A percentile compares a stretch with the other conserved stretches of the same genome.
Evolutionary conservation across 2,888 invertebrate species (phyloP).

Genomic region (Scrobipalpa atriplicella): DNA sequence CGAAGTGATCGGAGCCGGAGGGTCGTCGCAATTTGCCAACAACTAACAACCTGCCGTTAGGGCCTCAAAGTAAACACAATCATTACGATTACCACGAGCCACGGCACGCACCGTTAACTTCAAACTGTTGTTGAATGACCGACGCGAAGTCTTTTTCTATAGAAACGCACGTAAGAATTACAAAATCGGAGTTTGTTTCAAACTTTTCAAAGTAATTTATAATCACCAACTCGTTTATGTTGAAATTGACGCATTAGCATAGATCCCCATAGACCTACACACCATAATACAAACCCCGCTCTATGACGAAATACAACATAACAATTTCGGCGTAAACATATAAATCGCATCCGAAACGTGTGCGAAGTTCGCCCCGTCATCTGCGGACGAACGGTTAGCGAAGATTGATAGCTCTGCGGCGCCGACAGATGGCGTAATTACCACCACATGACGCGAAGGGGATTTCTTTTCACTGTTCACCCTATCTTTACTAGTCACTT

Average conservation of each 20-base stretch:
- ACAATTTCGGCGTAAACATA: neutral
- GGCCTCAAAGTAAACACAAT: slow-evolving; percentile 12
- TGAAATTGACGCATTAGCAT: slow-evolving; percentile 2
- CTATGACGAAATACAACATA: neutral
- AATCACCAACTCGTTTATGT: neutral
- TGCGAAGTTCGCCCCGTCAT: slow-evolving; percentile 1
- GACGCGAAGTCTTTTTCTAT: neutral
- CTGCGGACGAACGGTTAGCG: slow-evolving; percentile 36
- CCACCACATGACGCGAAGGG: slow-evolving; percentile 16
- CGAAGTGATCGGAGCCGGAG: neutral
- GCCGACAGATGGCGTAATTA: slow-evolving; percentile 30
- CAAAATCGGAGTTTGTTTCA: neutral
- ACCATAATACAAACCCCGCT: neutral
- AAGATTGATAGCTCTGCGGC: slow-evolving; percentile 45
- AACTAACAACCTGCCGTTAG: slow-evolving; percentile 3
- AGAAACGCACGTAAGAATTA: slow-evolving; percentile 1
- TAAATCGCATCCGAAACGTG: slow-evolving; percentile 7
- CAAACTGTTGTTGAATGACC: slow-evolving; percentile 3
- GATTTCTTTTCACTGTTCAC: neutral
- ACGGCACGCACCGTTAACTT: slow-evolving; percentile 19
- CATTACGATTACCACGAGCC: slow-evolving; percentile 6
- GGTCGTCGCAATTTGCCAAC: neutral
- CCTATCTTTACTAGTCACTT: neutral
- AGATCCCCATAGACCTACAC: neutral
- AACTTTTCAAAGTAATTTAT: slow-evolving; percentile 6